Evolutionary conservation across 2,113 vertebrate genomes (phyloP).

Genomic region (Chaetura pelagica): DNA sequence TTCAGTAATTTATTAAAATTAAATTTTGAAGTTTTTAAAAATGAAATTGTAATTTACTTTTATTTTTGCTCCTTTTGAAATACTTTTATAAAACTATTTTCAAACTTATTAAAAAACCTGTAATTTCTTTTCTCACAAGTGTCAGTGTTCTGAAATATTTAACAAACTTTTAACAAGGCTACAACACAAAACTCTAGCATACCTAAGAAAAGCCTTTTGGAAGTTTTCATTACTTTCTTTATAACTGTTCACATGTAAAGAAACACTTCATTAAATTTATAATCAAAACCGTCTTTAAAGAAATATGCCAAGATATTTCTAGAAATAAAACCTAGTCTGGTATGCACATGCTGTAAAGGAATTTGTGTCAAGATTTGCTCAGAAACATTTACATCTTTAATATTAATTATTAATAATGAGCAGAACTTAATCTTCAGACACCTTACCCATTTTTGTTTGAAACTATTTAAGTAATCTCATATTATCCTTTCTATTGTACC

Average conservation of each 20-base stretch:
- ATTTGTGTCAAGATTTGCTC: not conserved
- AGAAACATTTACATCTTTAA: not conserved
- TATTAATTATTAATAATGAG: not conserved
- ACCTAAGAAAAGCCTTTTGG: not conserved
- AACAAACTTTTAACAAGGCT: not conserved
- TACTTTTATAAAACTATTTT: not conserved
- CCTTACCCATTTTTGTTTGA: not conserved
- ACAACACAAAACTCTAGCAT: not conserved
- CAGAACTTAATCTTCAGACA: not conserved
- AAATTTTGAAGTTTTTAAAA: not conserved
- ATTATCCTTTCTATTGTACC: not conserved
- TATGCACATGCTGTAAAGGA: not conserved
- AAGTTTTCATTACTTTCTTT: not conserved
- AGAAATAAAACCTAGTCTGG: not conserved
- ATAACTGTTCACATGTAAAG: not conserved
- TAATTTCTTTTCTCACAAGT: not conserved
- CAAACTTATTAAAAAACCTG: not conserved
- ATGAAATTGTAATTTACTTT: not conserved
- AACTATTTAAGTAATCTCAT: not conserved
- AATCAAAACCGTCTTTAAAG: not conserved
- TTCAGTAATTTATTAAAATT: not conserved
- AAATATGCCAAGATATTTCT: not conserved
- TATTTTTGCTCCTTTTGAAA: not conserved
- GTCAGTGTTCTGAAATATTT: not conserved
- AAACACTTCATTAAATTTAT: not conserved